Percentiles rank a stretch among this genome's conserved stretches.
These are phyloP conservation scores for Oxyteleia sp. DNA, from an alignment of 2,888 invertebrate genomes.

Conservation along the genomic window DNA sequence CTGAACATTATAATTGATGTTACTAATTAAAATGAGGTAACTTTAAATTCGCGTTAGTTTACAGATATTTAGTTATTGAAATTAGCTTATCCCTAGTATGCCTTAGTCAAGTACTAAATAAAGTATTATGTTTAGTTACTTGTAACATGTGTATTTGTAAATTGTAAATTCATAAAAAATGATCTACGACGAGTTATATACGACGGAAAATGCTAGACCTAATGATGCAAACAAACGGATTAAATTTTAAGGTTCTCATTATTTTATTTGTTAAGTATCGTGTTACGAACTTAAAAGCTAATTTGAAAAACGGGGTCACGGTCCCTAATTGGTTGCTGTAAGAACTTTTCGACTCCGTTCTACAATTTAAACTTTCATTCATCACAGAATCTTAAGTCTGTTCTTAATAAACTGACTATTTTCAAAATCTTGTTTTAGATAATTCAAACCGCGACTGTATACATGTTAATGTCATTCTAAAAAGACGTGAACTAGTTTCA, in stretches of 20 bases:
- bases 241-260: conserved; percentile 4
- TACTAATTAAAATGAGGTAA: too few relatives aligned
- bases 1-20: too few relatives aligned
- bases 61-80: too few relatives aligned
- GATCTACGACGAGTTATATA: too few relatives aligned
- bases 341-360: conserved; percentile 21
- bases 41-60: too few relatives aligned
- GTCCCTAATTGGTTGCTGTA: conserved; percentile 21
- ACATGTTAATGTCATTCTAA: too few relatives aligned
- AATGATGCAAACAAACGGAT: conserved; percentile 1
- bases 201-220: neutral
- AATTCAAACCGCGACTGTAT: neutral
- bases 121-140: too few relatives aligned
- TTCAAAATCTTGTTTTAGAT: neutral
- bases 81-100: too few relatives aligned
- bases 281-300: conserved; percentile 27
- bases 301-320: conserved; percentile 27
- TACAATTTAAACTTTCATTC: conserved; percentile 40
- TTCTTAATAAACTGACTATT: neutral
- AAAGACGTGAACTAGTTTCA: too few relatives aligned
- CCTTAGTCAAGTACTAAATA: too few relatives aligned
- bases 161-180: too few relatives aligned
- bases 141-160: too few relatives aligned
- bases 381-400: conserved; percentile 7
- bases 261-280: conserved; percentile 27